Conservation (phyloP, 2,888 invertebrate species). For the Melinopterus prodromus region DNA sequence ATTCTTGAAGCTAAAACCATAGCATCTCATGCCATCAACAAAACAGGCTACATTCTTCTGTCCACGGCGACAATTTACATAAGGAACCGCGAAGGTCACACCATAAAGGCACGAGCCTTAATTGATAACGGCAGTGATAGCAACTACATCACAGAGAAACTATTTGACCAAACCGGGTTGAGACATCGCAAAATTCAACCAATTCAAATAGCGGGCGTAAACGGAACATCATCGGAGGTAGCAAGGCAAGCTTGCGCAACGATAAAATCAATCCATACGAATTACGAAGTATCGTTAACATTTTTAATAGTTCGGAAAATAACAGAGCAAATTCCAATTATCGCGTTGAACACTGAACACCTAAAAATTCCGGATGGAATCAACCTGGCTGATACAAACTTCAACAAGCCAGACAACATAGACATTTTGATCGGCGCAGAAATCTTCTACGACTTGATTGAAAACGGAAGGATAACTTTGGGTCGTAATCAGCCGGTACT, state of each 20-base stretch:
- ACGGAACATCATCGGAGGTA: slow-evolving; percentile 4
- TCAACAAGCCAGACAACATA: slow-evolving; percentile 14
- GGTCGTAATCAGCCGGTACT: not conserved
- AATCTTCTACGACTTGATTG: slow-evolving; percentile 11
- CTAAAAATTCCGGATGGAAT: slow-evolving; percentile 14
- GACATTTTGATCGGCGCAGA: slow-evolving; percentile 16
- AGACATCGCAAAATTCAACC: not conserved
- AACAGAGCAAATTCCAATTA: not conserved
- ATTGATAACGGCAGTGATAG: slow-evolving; percentile 13
- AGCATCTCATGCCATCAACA: not conserved
- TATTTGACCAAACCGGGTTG: slow-evolving; percentile 7
- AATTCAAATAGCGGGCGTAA: not conserved
- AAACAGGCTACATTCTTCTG: not conserved
- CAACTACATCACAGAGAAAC: not conserved
- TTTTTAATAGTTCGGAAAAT: slow-evolving; percentile 16
- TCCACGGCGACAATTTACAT: slow-evolving; percentile 28
- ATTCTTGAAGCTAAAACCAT: not conserved
- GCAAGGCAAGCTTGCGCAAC: not conserved
- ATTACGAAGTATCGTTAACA: not conserved
- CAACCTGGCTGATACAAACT: slow-evolving; percentile 10
- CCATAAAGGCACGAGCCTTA: not conserved
- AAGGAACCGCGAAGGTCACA: slow-evolving; percentile 5
- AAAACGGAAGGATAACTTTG: not conserved
- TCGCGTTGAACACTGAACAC: not conserved
- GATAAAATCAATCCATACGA: not conserved